Evolutionary conservation across 2,888 invertebrate species (phyloP).

Genomic region (Euplagia quadripunctaria): DNA sequence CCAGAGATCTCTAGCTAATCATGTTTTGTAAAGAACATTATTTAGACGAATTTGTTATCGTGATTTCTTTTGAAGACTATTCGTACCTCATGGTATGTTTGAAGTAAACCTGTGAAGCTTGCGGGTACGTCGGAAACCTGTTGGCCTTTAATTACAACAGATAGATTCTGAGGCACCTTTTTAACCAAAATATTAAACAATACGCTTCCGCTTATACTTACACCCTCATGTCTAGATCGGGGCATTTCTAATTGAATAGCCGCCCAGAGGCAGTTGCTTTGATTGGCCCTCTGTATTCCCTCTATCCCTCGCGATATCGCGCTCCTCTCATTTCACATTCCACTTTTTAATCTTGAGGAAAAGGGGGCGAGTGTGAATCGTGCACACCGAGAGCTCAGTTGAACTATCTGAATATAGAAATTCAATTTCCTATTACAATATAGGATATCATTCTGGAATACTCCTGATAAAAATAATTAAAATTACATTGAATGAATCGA

Average conservation of each 20-base stretch:
- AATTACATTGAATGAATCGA: too few relatives aligned
- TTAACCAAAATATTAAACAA: neutral
- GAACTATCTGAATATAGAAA: neutral
- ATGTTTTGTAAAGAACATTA: too few relatives aligned
- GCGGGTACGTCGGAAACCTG: too few relatives aligned
- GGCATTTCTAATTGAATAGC: slow-evolving; percentile 75
- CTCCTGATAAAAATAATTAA: neutral
- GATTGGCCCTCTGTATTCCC: slow-evolving; percentile 62
- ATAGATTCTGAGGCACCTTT: too few relatives aligned
- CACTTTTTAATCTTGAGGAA: slow-evolving; percentile 46
- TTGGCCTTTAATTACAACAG: too few relatives aligned
- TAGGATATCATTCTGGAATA: neutral
- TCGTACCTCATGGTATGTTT: neutral
- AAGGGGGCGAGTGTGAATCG: slow-evolving; percentile 29
- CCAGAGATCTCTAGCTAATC: too few relatives aligned
- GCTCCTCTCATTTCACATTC: slow-evolving; percentile 35
- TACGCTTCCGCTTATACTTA: slow-evolving; percentile 10
- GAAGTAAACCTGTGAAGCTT: neutral
- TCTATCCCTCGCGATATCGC: slow-evolving; percentile 34
- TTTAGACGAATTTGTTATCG: too few relatives aligned
- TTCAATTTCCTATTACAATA: neutral
- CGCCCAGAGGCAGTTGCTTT: slow-evolving; percentile 63
- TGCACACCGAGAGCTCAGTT: neutral
- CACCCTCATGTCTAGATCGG: slow-evolving; percentile 35
- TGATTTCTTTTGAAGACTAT: too few relatives aligned